A percentile compares a stretch with the other conserved stretches of the same genome.
Evolutionary conservation across 1,140 invertebrate genomes (phyloP).

Genomic region (Trachymyrmex septentrionalis): DNA sequence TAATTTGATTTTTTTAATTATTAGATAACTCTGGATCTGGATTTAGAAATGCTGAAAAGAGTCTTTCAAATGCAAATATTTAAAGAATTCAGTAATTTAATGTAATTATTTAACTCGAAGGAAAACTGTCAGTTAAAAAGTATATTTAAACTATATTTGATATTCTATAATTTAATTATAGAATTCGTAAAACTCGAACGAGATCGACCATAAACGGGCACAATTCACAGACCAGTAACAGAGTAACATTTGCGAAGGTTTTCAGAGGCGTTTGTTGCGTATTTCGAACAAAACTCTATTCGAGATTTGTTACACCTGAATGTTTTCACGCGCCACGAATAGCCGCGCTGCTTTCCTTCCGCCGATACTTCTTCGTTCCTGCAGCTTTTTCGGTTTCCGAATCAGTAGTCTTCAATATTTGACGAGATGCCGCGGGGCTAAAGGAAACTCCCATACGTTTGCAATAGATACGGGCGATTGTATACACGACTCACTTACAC

Average conservation of each 20-base stretch:
- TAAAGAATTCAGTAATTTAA: constrained; percentile 8
- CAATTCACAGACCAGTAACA: not conserved
- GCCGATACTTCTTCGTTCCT: constrained; percentile 28
- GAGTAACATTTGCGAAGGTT: not conserved
- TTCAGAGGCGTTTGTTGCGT: constrained; percentile 26
- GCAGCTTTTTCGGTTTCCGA: constrained; percentile 54
- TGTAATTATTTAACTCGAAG: not conserved
- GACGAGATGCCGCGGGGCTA: constrained; percentile 62
- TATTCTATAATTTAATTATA: too few relatives aligned
- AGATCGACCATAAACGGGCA: too few relatives aligned
- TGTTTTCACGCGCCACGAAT: constrained; percentile 17
- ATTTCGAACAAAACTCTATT: constrained; percentile 6
- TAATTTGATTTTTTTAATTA: not conserved
- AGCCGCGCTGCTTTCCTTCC: not conserved
- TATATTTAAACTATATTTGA: not conserved
- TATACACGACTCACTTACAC: constrained; percentile 33
- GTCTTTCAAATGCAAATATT: not conserved
- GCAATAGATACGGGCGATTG: constrained; percentile 39
- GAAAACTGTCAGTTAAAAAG: not conserved
- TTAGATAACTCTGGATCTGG: not conserved
- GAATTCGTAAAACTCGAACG: not conserved
- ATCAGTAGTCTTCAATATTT: constrained; percentile 70
- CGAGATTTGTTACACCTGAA: constrained; percentile 31
- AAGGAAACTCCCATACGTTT: constrained; percentile 49
- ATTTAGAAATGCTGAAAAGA: not conserved